Percentiles rank a stretch among this genome's conserved stretches.
These are phyloP conservation scores for Pheosia tremula DNA, from an alignment of 2,888 invertebrate genomes.

Conservation along the genomic window DNA sequence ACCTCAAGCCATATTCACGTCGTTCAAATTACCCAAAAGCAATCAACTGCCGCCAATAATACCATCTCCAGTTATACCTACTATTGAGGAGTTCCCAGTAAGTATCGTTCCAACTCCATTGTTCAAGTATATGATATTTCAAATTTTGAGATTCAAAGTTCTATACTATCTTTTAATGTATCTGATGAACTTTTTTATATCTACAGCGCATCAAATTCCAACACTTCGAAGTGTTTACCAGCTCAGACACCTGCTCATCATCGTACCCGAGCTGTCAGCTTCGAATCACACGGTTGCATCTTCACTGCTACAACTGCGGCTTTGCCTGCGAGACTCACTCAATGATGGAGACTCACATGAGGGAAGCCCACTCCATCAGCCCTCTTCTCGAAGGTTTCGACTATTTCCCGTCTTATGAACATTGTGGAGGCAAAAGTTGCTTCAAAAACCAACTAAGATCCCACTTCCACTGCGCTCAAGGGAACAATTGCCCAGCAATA, in stretches of 20 bases:
- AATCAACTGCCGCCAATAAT: conserved; percentile 74
- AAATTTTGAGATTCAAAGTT: neutral
- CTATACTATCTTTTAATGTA: too few species aligned
- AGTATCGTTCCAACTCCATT: conserved; percentile 35
- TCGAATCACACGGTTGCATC: conserved; percentile 88
- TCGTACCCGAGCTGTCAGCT: conserved; percentile 90
- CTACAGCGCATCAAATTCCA: conserved; percentile 84
- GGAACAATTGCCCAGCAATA: conserved; percentile 77
- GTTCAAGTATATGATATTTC: too few species aligned
- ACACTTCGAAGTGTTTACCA: conserved; percentile 86
- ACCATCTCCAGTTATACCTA: conserved; percentile 71
- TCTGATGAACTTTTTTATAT: conserved; percentile 16
- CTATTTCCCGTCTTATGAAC: conserved; percentile 86
- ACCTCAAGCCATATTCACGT: conserved; percentile 96
- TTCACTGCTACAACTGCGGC: conserved; percentile 95
- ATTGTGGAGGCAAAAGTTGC: conserved; percentile 79
- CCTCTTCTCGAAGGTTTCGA: conserved; percentile 94
- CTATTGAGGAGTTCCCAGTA: conserved; percentile 79
- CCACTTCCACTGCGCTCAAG: conserved; percentile 81
- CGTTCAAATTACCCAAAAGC: conserved; percentile 94
- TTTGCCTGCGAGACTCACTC: conserved; percentile 92
- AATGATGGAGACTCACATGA: conserved; percentile 91
- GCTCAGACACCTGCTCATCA: conserved; percentile 85
- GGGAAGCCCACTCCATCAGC: conserved; percentile 93
- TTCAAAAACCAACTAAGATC: conserved; percentile 77